Evolutionary conservation across 1,140 invertebrate species (phyloP).

Genomic region (Drosophila teissieri): DNA sequence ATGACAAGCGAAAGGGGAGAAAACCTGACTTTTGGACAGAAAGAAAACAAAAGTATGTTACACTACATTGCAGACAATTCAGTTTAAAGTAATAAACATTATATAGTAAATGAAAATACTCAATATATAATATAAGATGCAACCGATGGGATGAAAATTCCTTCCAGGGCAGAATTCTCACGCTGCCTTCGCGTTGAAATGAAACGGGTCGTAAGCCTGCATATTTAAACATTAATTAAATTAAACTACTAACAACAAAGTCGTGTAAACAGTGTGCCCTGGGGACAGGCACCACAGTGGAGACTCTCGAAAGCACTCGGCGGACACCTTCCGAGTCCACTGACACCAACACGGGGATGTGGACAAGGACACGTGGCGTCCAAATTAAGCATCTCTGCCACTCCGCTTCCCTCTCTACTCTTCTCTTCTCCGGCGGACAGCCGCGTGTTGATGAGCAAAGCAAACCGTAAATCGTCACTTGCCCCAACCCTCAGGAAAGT

Average conservation of each 20-base stretch:
- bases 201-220: conserved; percentile 30
- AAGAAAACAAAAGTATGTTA: not conserved
- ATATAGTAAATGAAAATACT: too few species aligned
- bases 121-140: too few species aligned
- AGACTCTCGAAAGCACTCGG: conserved; percentile 22
- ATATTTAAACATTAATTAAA: conserved; percentile 77
- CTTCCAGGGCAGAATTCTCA: conserved; percentile 35
- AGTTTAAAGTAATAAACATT: too few species aligned
- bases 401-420: conserved; percentile 10
- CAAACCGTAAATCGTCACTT: conserved; percentile 76
- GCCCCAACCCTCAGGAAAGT: conserved; percentile 17
- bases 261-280: conserved; percentile 63
- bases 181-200: conserved; percentile 19
- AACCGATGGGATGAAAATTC: not conserved
- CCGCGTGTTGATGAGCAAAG: conserved; percentile 75
- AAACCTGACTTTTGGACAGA: conserved; percentile 1
- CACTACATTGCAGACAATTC: not conserved
- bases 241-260: conserved; percentile 77
- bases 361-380: conserved; percentile 61
- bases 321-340: conserved; percentile 56
- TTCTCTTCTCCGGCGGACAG: conserved; percentile 20
- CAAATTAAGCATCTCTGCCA: conserved; percentile 71
- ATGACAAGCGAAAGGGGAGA: not conserved
- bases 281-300: conserved; percentile 28
- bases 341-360: conserved; percentile 3